Evolutionary conservation across 2,113 vertebrate genomes (phyloP).

Genomic region (Hirundichthys speculiger): DNA sequence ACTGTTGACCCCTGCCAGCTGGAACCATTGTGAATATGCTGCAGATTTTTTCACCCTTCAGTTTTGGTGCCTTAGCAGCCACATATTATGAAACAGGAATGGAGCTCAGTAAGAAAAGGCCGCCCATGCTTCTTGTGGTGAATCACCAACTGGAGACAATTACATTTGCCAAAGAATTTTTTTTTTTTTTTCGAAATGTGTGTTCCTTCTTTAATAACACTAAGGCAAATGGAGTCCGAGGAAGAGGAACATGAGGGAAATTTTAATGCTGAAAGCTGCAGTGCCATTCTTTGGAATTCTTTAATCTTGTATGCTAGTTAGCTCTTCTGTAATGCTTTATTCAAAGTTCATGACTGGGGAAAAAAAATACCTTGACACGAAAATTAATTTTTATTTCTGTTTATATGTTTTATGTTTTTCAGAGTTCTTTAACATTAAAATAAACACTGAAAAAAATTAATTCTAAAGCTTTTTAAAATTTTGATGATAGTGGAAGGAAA

Average conservation of each 20-base stretch:
- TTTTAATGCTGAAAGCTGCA: too few relatives aligned
- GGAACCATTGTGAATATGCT: constrained; percentile 14
- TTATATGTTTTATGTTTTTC: too few relatives aligned
- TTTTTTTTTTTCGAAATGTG: background rate
- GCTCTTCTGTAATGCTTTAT: too few relatives aligned
- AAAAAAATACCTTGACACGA: too few relatives aligned
- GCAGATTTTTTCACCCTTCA: constrained; percentile 23
- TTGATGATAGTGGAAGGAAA: too few relatives aligned
- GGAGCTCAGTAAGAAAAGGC: constrained; percentile 7
- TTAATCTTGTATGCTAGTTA: too few relatives aligned
- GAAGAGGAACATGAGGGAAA: background rate
- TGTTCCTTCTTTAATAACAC: background rate
- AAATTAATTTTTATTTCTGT: too few relatives aligned
- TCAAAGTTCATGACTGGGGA: too few relatives aligned
- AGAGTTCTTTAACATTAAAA: too few relatives aligned
- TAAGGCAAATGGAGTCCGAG: background rate
- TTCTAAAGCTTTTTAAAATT: too few relatives aligned
- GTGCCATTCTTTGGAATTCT: too few relatives aligned
- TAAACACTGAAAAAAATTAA: too few relatives aligned
- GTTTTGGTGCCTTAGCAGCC: constrained; percentile 24
- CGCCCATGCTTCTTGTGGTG: constrained; percentile 10
- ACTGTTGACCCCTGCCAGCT: constrained; percentile 22
- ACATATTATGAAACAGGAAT: constrained; percentile 18
- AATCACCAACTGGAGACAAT: constrained; percentile 1
- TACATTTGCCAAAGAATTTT: constrained; percentile 15